Base-by-base conservation (phyloP, 2,113 vertebrate genomes). In the Bagarius yarrelli region DNA sequence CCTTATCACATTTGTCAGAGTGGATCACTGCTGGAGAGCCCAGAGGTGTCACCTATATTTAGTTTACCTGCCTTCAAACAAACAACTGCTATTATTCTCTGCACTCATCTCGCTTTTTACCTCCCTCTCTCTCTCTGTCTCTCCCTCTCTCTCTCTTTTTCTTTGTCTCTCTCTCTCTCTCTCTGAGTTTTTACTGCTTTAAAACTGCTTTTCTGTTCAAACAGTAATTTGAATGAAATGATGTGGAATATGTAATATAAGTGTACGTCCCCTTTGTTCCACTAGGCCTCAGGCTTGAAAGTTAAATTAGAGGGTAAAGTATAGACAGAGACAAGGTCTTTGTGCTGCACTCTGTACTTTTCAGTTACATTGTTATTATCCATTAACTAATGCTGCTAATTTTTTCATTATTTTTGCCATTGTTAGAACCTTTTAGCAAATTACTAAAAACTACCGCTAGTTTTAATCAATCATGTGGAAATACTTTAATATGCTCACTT, bases 311-410 rank as follows among this genome's bases (percentile, higher is more conserved):
- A 78, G 82, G 64, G 56, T 40, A 47, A 85, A 84, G 81, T 60
- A 87, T 76, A 79, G 66, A 73, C 75, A 32, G 70, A 74, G 80
- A 80, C 47, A 55, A 67, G 66, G 75, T 56, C 75, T 61, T 21
- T 81, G 50, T 21, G 23, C 55, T 27, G 18, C 81, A 52, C 70
- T 9, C 64, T 74, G 67, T 82, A 40, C 70, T 75, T 82, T 64
- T 81, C 71, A 79, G 82, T 75, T 71, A 64, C 19, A 73, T 34
- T 50, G 52, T 75, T 44, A 80, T 82, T 81, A 57, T 81, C 63
- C 15, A 30, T 72, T 82, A 56, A 85, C 85, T 87, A 86, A 85
- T 85, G 83, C 83, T 73, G 67, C 80, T 71, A 86, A 32, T 85
- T 86, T 78, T 86, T 86, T 67, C 40, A 61, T 47, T 83, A 57